Conservation (phyloP, 2,888 invertebrate species). For the Patella ulyssiponensis region DNA sequence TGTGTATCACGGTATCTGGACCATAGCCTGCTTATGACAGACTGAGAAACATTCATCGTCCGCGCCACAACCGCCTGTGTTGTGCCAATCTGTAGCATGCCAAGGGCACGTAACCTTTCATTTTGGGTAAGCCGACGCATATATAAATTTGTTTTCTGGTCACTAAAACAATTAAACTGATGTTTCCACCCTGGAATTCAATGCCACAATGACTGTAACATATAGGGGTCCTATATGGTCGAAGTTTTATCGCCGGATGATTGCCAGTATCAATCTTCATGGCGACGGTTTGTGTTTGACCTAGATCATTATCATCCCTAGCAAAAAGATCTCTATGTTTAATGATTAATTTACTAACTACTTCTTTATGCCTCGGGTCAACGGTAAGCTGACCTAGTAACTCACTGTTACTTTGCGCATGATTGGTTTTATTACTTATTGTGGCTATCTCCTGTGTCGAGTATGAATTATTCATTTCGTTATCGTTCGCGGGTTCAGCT, state of each 20-base stretch:
- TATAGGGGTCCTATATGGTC: slow-evolving; percentile 37
- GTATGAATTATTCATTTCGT: not conserved
- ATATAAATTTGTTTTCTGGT: too few relatives aligned
- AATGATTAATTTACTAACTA: not conserved
- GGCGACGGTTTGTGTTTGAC: slow-evolving; percentile 26
- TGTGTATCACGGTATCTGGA: too few relatives aligned
- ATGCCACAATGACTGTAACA: too few relatives aligned
- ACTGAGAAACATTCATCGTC: too few relatives aligned
- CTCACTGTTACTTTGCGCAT: not conserved
- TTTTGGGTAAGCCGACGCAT: too few relatives aligned
- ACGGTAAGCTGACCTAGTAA: not conserved
- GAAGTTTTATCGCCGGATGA: slow-evolving; percentile 29
- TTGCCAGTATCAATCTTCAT: slow-evolving; percentile 23
- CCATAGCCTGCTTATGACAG: too few relatives aligned
- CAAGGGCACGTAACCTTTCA: too few relatives aligned
- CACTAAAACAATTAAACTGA: too few relatives aligned
- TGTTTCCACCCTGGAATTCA: too few relatives aligned
- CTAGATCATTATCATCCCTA: slow-evolving; percentile 26
- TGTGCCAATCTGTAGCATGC: too few relatives aligned
- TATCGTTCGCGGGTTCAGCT: not conserved
- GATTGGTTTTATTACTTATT: not conserved
- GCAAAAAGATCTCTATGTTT: slow-evolving; percentile 29
- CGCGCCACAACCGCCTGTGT: too few relatives aligned
- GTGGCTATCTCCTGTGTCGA: not conserved
- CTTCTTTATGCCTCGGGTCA: not conserved